Evolutionary conservation across 2,113 vertebrate genomes (phyloP), one percentile per base, ranked within the genome.

Genomic region (Podilymbus podiceps): DNA sequence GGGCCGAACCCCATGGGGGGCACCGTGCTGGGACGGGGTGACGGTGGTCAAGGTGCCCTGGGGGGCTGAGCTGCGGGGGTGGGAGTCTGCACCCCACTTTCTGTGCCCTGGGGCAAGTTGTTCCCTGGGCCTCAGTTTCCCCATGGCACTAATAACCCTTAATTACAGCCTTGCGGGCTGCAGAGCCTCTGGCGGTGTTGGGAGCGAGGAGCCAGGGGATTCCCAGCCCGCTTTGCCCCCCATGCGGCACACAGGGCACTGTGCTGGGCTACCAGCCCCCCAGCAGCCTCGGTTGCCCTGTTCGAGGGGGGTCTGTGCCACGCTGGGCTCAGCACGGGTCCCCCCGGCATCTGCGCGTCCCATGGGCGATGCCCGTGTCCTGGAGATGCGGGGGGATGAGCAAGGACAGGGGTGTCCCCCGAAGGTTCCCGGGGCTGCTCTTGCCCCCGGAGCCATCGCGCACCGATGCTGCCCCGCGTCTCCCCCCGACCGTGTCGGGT

Each of bases 391-490:
- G 50, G 28, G 68, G 40, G 64, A 35, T 8, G 17, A n/a, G 23
- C 50, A 18, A 12, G 75, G 60, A n/a, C 88, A 11, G 2, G 12
- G 31, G 38, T 76, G 68, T 3, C 21, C 76, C 91, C 25, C 5
- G 0, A 15, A 42, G 7, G 2, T 21, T 28, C 19, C 66, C 5
- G 7, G 7, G 38, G 80, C 28, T 25, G 9, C 20, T 6, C 52
- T 49, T 6, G 0, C 20, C 58, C 22, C 64, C 8, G 66, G 16
- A n/a, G n/a, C 66, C 66, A 1, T 2, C 84, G 46, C 42, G 8
- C 2, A 0, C 17, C 0, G 3, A 13, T 2, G 5, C 24, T n/a
- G 25, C 55, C 55, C 33, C 59, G 2, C 21, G 3, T 52, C 30
- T n/a, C 38, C 35, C 71, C 5, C 2, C 15, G 4, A 11, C 0